Evolutionary conservation across 92 coral and sea anemone genomes (phyloP), one percentile per base, ranked within the genome.

Genomic region (Porites cylindrica): DNA sequence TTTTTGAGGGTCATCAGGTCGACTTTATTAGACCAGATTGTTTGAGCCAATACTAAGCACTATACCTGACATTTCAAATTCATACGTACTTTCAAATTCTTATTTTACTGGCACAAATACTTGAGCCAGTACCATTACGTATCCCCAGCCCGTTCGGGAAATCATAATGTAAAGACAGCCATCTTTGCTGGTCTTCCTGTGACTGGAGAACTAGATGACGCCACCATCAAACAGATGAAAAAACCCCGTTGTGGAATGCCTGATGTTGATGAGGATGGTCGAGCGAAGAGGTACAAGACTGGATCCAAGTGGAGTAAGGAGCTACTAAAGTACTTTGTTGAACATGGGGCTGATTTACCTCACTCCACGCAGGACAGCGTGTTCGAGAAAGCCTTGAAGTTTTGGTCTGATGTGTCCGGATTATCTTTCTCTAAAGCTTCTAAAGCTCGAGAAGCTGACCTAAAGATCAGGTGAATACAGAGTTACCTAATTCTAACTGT

Each of bases 401-500:
- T 82, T 86, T 93, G 96, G 96, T 71, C 86, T 56, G 91, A 91
- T 59, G 96, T 88, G 24, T 85, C 94, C 56, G 94, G 94, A 43
- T 76, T 94, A 56, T 85, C 79, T 23, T 94, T 94, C 74, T 79
- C 87, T 9, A 79, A 75, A 67, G 81, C 90, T 3, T 83, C 56
- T 65, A 63, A 26, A 12, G 82, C 80, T 18, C 29, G 72, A 23
- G 43, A 72, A 1, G 96, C 96, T 38, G 90, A 94, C 56, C 51
- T 94, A 6, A 88, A 79, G 75, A 86, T 94, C 77, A 91, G 94
- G 90, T 87, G 52, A 67, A 20, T 53, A 65, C 8, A 66, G 43
- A 16, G n/a, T 70, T 4, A 6, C 8, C 21, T 9, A 6, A 4
- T 26, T 56, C 12, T 8, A 56, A 10, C 12, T 56, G 24, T 7